Evolutionary conservation across 2,888 invertebrate genomes (phyloP).

Genomic region (Torymus aiolomorphi): DNA sequence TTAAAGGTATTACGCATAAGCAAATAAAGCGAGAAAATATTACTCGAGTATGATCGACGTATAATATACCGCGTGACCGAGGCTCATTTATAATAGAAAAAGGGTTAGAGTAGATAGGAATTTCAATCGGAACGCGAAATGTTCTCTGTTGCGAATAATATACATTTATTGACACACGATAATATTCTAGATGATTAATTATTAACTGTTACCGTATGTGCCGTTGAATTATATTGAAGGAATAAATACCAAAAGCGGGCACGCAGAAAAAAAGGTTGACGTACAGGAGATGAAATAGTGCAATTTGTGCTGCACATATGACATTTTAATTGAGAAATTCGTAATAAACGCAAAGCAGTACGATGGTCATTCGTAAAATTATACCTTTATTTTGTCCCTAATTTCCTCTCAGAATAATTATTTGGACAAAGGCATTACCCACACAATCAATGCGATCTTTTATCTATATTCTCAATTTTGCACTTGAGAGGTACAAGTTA

Average conservation of each 20-base stretch:
- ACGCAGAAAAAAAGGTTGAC: conserved; percentile 25
- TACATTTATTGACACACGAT: conserved; percentile 39
- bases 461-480: too few relatives aligned
- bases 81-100: conserved; percentile 45
- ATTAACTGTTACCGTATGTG: conserved; percentile 56
- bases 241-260: conserved; percentile 41
- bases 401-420: too few relatives aligned
- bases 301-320: not conserved
- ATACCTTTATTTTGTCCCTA: too few relatives aligned
- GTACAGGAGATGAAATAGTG: not conserved
- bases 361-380: too few relatives aligned
- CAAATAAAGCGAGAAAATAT: conserved; percentile 8
- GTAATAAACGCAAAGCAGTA: not conserved
- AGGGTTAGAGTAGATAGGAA: conserved; percentile 49
- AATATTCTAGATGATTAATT: conserved; percentile 45
- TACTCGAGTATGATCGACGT: conserved; percentile 20
- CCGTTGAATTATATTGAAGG: conserved; percentile 52
- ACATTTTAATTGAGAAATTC: conserved; percentile 18
- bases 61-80: conserved; percentile 23
- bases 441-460: too few relatives aligned
- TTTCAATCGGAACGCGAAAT: conserved; percentile 37
- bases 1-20: not conserved
- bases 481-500: too few relatives aligned
- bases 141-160: conserved; percentile 46
- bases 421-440: too few relatives aligned